phyloP scores from a whole-genome alignment of 2,113 vertebrate genomes.

The Maccullochella peelii region DNA sequence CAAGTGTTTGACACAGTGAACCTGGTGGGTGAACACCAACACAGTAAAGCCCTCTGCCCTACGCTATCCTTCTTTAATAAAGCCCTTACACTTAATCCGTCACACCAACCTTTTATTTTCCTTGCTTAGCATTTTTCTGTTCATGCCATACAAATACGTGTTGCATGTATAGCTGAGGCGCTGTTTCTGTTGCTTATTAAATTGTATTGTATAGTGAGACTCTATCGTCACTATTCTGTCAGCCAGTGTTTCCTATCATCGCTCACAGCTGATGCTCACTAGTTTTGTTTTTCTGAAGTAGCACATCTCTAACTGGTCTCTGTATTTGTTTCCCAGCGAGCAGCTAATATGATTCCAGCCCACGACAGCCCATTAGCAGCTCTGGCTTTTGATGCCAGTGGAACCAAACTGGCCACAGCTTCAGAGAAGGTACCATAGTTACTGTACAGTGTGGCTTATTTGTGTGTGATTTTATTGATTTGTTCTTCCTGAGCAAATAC shows the following conservation, averaged over 20 bases:
- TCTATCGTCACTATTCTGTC: neutral
- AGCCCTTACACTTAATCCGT: neutral
- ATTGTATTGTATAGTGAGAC: neutral
- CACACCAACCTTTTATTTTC: neutral
- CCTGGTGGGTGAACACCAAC: constrained; percentile 85
- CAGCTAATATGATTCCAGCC: constrained; percentile 99
- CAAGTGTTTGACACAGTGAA: constrained; percentile 99
- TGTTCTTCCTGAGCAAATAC: neutral
- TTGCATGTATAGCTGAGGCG: neutral
- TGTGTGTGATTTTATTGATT: neutral
- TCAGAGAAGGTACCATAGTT: constrained; percentile 92
- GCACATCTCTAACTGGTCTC: constrained; percentile 18
- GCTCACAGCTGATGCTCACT: neutral
- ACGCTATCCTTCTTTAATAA: neutral
- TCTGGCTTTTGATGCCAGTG: constrained; percentile 94
- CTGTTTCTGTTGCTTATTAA: neutral
- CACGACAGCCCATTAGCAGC: constrained; percentile 98
- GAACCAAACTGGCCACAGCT: constrained; percentile 96
- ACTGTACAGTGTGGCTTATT: neutral
- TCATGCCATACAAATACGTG: neutral
- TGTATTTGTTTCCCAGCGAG: constrained; percentile 85
- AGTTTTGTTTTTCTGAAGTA: neutral
- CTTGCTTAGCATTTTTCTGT: neutral
- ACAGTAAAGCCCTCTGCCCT: no score
- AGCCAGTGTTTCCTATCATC: neutral